A percentile compares a stretch with the other conserved stretches of the same genome.
These are phyloP conservation scores for Pseudopleuronectes americanus DNA, from an alignment of 2,797 vertebrate species.

Conservation along the genomic window DNA sequence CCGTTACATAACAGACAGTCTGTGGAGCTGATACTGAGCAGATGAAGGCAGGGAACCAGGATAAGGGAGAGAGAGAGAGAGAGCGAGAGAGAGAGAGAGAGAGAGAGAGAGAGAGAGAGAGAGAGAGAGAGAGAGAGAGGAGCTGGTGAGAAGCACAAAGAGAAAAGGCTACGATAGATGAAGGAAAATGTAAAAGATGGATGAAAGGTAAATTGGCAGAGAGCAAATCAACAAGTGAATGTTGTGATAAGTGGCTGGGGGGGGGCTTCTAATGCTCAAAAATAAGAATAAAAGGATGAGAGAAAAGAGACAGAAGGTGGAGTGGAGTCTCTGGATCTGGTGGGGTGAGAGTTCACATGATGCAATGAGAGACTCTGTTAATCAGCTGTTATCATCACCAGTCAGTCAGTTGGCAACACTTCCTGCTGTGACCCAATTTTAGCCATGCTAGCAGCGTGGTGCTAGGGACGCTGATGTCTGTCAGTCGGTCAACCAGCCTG, in stretches of 20 bases:
- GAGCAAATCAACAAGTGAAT: slow-evolving; percentile 8
- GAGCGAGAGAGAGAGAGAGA: slow-evolving; percentile 11
- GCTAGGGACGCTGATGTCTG: too few species aligned
- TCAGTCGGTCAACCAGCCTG: too few species aligned
- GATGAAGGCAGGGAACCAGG: slow-evolving; percentile 62
- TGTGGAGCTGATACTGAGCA: slow-evolving; percentile 65
- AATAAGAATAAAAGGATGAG: too few species aligned
- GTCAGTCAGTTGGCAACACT: too few species aligned
- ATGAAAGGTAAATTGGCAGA: background rate
- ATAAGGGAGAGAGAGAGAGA: slow-evolving; percentile 41
- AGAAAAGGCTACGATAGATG: background rate
- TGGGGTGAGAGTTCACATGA: too few species aligned
- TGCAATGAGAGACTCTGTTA: too few species aligned
- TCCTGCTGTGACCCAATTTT: too few species aligned
- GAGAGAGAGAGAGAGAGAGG: slow-evolving; percentile 11
- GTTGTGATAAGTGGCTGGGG: slow-evolving; percentile 10
- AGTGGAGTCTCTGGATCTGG: too few species aligned
- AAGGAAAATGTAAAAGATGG: background rate
- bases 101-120: background rate
- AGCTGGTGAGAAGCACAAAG: background rate
- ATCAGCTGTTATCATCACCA: too few species aligned
- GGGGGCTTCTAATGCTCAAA: background rate
- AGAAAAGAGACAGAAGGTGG: too few species aligned
- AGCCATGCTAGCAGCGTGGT: too few species aligned
- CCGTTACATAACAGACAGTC: slow-evolving; percentile 71